Conservation (phyloP, 2,113 vertebrate genomes). For the Columba janthina region DNA sequence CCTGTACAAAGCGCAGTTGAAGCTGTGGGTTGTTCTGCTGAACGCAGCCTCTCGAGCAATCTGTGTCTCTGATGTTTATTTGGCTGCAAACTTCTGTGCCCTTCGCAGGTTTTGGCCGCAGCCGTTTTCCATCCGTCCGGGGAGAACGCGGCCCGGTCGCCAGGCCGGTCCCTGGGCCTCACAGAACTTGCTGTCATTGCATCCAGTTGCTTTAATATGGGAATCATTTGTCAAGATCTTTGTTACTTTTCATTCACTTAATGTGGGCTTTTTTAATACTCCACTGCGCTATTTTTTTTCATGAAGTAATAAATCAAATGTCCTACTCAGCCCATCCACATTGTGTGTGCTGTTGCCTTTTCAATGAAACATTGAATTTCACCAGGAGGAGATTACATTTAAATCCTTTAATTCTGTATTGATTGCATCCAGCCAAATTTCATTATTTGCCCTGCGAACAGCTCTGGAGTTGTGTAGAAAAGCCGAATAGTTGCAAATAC, state of each 20-base stretch:
- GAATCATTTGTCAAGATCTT: not conserved
- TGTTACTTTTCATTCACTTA: not conserved
- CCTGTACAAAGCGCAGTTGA: not conserved
- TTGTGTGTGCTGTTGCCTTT: not conserved
- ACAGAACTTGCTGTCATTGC: not conserved
- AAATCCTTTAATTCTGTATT: not conserved
- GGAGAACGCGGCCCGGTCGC: no score
- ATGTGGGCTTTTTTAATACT: not conserved
- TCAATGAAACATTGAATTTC: not conserved
- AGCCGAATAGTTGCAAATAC: not conserved
- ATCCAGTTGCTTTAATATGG: not conserved
- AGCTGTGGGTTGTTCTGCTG: not conserved
- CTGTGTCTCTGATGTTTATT: not conserved
- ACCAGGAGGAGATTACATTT: not conserved
- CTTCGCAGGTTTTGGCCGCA: not conserved
- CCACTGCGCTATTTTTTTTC: not conserved
- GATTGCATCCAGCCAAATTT: not conserved
- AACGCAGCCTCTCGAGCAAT: not conserved
- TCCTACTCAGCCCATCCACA: not conserved
- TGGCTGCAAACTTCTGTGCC: not conserved
- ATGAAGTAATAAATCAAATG: not conserved
- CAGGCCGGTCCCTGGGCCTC: not conserved
- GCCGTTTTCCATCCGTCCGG: not conserved
- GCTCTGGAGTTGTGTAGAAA: rapidly evolving
- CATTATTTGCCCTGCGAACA: not conserved